A percentile compares a stretch with the other conserved stretches of the same genome.
These are phyloP conservation scores for Eidolon helvum DNA, from an alignment of 2,113 vertebrate genomes.

Conservation along the genomic window DNA sequence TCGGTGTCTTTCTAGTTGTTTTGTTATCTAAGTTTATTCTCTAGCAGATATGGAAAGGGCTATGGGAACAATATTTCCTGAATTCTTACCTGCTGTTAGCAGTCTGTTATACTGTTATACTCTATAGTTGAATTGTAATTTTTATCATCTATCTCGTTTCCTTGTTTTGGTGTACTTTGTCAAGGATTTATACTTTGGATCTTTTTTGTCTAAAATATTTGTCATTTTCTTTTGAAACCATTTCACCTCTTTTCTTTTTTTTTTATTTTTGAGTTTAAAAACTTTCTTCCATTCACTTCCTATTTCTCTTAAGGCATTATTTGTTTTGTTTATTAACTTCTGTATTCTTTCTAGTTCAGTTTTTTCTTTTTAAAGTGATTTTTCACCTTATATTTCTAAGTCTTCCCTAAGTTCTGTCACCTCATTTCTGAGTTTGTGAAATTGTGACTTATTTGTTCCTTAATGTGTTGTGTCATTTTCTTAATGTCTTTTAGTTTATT, in stretches of 20 bases:
- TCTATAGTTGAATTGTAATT: neutral
- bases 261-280: neutral
- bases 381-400: neutral
- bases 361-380: neutral
- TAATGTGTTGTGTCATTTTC: neutral
- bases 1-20: neutral
- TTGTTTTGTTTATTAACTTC: neutral
- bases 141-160: neutral
- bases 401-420: neutral
- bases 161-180: neutral
- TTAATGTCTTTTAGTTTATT: neutral
- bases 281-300: neutral
- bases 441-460: neutral
- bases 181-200: neutral
- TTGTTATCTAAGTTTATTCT: neutral
- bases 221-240: neutral
- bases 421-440: neutral
- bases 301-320: neutral
- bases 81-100: neutral
- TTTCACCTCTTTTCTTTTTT: neutral
- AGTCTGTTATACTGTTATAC: neutral
- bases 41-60: neutral
- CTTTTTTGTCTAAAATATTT: neutral
- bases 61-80: neutral
- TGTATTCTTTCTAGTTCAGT: neutral